Conservation (phyloP, 2,888 invertebrate genomes). For the Drosophila melanocephala region DNA sequence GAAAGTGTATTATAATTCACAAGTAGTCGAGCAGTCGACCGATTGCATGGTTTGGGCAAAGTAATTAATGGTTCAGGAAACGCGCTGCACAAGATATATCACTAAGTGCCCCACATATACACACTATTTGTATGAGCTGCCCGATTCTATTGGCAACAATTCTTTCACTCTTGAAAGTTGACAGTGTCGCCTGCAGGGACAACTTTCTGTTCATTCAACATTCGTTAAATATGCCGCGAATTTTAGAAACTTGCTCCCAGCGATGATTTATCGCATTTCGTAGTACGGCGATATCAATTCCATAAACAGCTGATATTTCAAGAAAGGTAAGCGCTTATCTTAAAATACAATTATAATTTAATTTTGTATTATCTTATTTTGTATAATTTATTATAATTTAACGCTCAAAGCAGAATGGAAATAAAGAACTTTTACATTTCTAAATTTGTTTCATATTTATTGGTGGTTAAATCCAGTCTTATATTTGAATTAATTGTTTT, state of each 20-base stretch:
- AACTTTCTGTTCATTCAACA: neutral
- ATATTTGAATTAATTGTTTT: neutral
- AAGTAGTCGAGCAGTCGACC: neutral
- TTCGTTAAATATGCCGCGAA: neutral
- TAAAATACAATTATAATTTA: neutral
- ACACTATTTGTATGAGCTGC: neutral
- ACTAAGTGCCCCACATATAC: neutral
- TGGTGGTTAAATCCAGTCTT: neutral
- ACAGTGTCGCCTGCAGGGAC: neutral
- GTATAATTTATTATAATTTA: neutral
- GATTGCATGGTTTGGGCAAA: neutral
- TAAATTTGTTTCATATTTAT: neutral
- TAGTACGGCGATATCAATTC: neutral
- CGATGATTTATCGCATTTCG: neutral
- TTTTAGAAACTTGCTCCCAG: neutral
- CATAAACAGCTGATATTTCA: neutral
- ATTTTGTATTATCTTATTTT: neutral
- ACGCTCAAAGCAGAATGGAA: neutral
- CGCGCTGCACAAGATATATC: neutral
- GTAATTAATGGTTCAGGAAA: neutral
- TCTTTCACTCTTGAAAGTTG: neutral
- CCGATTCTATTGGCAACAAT: neutral
- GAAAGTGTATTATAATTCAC: conserved; percentile 9
- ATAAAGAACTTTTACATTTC: neutral
- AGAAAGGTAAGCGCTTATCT: neutral